A percentile compares a stretch with the other conserved stretches of the same genome.
These are phyloP conservation scores for Perca fluviatilis DNA, from an alignment of 2,113 vertebrate genomes.

Conservation along the genomic window DNA sequence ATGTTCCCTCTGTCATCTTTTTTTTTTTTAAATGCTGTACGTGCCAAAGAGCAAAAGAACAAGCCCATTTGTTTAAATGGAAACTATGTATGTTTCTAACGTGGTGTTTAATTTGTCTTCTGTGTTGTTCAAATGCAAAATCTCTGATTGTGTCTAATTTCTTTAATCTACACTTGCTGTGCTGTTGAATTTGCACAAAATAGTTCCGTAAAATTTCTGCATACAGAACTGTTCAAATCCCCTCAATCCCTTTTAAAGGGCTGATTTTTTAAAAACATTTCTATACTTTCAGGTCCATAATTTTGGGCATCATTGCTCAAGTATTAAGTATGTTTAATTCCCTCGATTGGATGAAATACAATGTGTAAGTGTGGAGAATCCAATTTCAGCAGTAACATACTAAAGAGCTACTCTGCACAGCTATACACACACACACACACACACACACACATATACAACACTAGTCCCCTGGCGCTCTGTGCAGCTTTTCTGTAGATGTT, in stretches of 20 bases:
- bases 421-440: background rate
- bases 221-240: slow-evolving; percentile 5
- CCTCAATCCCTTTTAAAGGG: background rate
- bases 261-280: too few species aligned
- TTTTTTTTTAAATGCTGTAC: slow-evolving; percentile 26
- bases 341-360: slow-evolving; percentile 54
- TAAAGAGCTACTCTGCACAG: slow-evolving; percentile 10
- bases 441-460: background rate
- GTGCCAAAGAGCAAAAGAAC: slow-evolving; percentile 44
- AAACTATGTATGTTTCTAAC: slow-evolving; percentile 30
- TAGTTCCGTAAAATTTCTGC: background rate
- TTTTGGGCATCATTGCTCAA: slow-evolving; percentile 18
- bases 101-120: slow-evolving; percentile 24
- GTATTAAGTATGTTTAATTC: slow-evolving; percentile 56
- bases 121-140: slow-evolving; percentile 3
- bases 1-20: slow-evolving; percentile 6
- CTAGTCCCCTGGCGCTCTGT: slow-evolving; percentile 18
- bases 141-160: slow-evolving; percentile 8
- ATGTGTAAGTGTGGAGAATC: slow-evolving; percentile 64
- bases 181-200: slow-evolving; percentile 32
- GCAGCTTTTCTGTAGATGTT: slow-evolving; percentile 21
- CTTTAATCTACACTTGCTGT: slow-evolving; percentile 15
- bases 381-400: slow-evolving; percentile 47
- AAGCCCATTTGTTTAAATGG: slow-evolving; percentile 31
- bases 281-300: slow-evolving; percentile 24